Conservation (phyloP, 2,797 vertebrate species). For the Epinephelus malabaricus region DNA sequence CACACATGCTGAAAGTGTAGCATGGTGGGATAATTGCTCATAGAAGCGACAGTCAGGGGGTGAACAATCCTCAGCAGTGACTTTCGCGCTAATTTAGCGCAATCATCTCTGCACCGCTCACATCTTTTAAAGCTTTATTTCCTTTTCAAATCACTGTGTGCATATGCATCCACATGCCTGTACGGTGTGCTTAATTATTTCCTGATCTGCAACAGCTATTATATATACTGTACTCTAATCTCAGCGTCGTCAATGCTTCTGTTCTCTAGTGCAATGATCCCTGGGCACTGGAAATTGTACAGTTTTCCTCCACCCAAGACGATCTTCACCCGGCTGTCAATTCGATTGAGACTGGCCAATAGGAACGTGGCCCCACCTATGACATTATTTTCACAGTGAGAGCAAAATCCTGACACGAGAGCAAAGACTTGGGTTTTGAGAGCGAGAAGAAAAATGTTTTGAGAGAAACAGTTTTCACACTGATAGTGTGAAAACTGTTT, state of each 20-base stretch:
- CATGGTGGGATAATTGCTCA: conserved; percentile 9
- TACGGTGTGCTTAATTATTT: background rate
- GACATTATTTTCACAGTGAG: no score
- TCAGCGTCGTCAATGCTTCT: background rate
- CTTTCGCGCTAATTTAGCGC: conserved; percentile 13
- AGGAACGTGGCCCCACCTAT: no score
- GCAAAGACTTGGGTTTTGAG: no score
- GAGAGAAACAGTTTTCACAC: no score
- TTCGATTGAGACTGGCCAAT: no score
- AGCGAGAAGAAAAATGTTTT: no score
- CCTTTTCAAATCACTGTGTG: background rate
- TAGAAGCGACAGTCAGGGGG: conserved; percentile 2
- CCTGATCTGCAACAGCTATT: background rate
- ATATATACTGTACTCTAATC: background rate
- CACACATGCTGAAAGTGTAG: background rate
- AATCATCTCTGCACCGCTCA: background rate
- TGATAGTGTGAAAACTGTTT: no score
- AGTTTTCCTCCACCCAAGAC: background rate
- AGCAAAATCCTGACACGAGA: no score
- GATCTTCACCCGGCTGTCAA: no score
- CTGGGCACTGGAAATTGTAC: background rate
- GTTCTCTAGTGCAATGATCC: background rate
- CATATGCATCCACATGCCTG: background rate
- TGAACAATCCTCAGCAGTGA: conserved; percentile 15
- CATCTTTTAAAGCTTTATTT: background rate